Base-by-base conservation (phyloP, 2,113 vertebrate species). In the Leiothrix lutea region DNA sequence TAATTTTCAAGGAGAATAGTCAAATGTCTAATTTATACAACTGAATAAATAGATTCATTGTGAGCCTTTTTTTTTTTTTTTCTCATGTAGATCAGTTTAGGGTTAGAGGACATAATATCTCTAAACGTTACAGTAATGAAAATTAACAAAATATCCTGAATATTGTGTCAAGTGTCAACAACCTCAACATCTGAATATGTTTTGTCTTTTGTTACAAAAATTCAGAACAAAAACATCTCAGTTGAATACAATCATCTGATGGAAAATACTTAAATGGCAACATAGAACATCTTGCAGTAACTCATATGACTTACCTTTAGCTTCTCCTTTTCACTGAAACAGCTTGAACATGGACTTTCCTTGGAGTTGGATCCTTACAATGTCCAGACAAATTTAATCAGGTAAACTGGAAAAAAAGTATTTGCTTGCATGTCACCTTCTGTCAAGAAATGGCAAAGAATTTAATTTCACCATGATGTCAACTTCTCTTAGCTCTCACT, bases 381-480 rank as follows among this genome's bases (percentile, higher is more conserved):
- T 51, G 29, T 28, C 42, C 56, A 50, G 21, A 88, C 4, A 83
- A 77, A 70, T 86, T 93, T 90, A 16, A 40, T 78, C 75, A 51
- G 16, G 35, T 56, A 88, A 94, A 77, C 42, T 54, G 54, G 66
- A 88, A 90, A 53, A 90, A 80, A 42, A 5, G 1, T n/a, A 44
- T 81, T 84, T 66, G 4, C 72, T 91, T 77, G 5, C 35, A 64
- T 67, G 72, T 75, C 92, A 85, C 53, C 57, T 61, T 87, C 73
- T 75, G 70, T 74, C 92, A 95, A 51, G n/a, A 84, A 91, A 66
- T 75, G 53, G 40, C 61, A 91, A 90, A 61, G 57, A 79, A 69
- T 91, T 96, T 51, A 66, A 94, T 91, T 94, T 74, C 65, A 85
- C 73, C 40, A 53, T 38, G 51, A 64, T 92, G 74, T 91, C 92